These are phyloP conservation scores for Hololepta plana DNA, from an alignment of 2,888 invertebrate species.

Conservation along the genomic window DNA sequence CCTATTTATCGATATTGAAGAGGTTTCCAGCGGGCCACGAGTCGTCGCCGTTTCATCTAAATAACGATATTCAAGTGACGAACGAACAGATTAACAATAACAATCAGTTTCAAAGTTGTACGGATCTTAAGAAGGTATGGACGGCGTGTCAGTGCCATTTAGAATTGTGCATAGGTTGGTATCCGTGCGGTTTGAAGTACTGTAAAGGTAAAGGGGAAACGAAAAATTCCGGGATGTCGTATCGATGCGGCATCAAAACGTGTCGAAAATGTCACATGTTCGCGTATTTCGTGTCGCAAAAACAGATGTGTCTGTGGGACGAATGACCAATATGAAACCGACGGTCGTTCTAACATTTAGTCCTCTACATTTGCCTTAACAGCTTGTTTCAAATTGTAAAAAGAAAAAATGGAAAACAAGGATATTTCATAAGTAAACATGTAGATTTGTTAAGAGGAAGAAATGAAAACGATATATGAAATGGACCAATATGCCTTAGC, in stretches of 20 bases:
- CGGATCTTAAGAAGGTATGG: constrained; percentile 46
- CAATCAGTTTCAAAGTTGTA: constrained; percentile 30
- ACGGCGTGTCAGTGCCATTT: constrained; percentile 70
- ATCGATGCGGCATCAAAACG: constrained; percentile 91
- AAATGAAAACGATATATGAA: too few species aligned
- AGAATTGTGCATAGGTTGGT: constrained; percentile 77
- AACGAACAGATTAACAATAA: constrained; percentile 7
- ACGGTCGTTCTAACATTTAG: constrained; percentile 5
- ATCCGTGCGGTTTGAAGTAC: constrained; percentile 88
- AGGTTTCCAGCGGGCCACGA: constrained; percentile 39
- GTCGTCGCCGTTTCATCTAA: constrained; percentile 12
- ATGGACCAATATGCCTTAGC: constrained; percentile 27
- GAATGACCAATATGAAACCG: constrained; percentile 35
- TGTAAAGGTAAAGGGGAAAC: constrained; percentile 44
- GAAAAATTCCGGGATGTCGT: constrained; percentile 41
- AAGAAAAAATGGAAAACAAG: too few species aligned
- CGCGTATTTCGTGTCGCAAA: constrained; percentile 67
- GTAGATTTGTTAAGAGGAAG: too few species aligned
- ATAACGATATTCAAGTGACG: constrained; percentile 9
- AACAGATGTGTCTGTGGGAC: constrained; percentile 68
- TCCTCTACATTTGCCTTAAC: constrained; percentile 9
- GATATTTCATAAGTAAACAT: too few species aligned
- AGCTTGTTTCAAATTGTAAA: too few species aligned
- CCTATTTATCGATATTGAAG: constrained; percentile 52
- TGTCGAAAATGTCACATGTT: constrained; percentile 81